A percentile compares a stretch with the other conserved stretches of the same genome.
These are phyloP conservation scores for Ferrisia virgata DNA, from an alignment of 2,888 invertebrate genomes.

Conservation along the genomic window DNA sequence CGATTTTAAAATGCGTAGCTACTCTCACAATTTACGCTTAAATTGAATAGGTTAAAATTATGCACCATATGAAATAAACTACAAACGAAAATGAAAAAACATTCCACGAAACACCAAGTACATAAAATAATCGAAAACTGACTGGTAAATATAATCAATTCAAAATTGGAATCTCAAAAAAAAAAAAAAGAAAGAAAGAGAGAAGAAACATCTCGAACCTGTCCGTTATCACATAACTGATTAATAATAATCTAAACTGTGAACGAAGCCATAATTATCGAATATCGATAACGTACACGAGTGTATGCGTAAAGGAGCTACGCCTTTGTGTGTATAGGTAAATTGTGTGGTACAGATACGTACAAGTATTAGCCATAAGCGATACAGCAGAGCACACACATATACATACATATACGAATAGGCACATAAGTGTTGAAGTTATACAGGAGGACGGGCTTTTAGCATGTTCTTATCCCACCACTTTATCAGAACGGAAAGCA, in stretches of 20 bases:
- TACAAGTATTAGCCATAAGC: not conserved
- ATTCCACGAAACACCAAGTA: too few species aligned
- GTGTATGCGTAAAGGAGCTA: too few species aligned
- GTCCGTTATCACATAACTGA: constrained; percentile 10
- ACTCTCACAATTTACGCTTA: too few species aligned
- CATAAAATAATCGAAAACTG: too few species aligned
- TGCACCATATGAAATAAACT: too few species aligned
- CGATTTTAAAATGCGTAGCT: too few species aligned
- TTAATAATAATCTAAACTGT: constrained; percentile 7
- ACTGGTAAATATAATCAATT: too few species aligned
- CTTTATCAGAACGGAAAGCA: constrained; percentile 10
- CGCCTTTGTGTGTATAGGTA: too few species aligned
- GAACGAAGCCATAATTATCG: constrained; percentile 24
- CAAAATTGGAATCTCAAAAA: too few species aligned
- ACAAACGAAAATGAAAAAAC: too few species aligned
- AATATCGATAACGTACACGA: not conserved
- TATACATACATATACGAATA: not conserved
- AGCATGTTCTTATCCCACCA: not conserved
- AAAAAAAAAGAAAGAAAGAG: not conserved
- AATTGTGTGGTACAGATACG: too few species aligned
- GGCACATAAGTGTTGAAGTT: not conserved
- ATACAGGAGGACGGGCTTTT: constrained; percentile 20
- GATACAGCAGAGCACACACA: not conserved
- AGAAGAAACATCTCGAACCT: not conserved
- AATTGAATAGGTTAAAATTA: too few species aligned